phyloP scores from a whole-genome alignment of 2,797 vertebrate genomes.

The Rhinoraja longicauda region DNA sequence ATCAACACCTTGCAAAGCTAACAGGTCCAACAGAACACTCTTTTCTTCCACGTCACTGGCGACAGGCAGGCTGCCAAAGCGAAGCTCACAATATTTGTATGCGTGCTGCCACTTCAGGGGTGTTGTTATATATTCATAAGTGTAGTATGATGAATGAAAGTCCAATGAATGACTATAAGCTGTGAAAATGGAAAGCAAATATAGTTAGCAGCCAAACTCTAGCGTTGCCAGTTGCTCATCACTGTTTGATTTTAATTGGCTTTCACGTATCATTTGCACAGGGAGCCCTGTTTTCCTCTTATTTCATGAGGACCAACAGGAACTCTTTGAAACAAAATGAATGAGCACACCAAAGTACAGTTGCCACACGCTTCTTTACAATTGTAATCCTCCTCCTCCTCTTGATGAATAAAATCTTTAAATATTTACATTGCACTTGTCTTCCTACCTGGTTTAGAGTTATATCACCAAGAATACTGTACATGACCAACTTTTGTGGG shows the following conservation, averaged over 20 bases:
- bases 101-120: conserved; percentile 66
- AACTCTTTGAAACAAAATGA: background rate
- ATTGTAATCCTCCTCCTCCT: background rate
- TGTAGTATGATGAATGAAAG: conserved; percentile 51
- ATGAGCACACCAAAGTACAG: background rate
- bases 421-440: background rate
- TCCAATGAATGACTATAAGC: conserved; percentile 44
- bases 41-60: conserved; percentile 46
- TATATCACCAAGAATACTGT: background rate
- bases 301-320: background rate
- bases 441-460: background rate
- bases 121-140: conserved; percentile 62
- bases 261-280: background rate
- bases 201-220: background rate
- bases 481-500: background rate
- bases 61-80: conserved; percentile 62
- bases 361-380: background rate
- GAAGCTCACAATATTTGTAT: conserved; percentile 63
- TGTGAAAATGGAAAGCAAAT: conserved; percentile 44
- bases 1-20: conserved; percentile 48
- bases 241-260: background rate
- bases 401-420: background rate
- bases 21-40: conserved; percentile 47
- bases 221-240: background rate
- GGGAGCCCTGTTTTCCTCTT: background rate